phyloP scores from a whole-genome alignment of 2,888 invertebrate genomes.

The Drosophila atripex region DNA sequence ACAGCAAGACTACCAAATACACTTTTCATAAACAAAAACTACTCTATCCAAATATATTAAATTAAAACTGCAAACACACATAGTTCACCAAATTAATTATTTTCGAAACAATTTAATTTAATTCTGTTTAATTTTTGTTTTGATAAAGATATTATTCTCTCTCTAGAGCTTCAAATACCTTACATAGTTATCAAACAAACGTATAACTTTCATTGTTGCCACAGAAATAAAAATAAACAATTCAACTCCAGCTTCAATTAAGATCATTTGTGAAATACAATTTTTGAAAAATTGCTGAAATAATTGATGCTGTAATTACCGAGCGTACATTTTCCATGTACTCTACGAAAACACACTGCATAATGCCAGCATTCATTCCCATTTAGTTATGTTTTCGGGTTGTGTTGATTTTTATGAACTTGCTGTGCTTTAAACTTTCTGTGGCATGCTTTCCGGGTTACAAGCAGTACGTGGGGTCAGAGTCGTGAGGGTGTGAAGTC shows the following conservation, averaged over 20 bases:
- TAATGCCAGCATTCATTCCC: conserved; percentile 30
- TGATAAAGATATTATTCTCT: too few species aligned
- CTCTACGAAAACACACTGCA: conserved; percentile 9
- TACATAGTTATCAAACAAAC: neutral
- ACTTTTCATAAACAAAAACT: neutral
- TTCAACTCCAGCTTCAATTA: neutral
- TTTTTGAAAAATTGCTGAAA: neutral
- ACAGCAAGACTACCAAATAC: neutral
- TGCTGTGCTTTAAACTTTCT: conserved; percentile 49
- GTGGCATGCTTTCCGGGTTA: conserved; percentile 45
- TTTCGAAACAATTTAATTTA: too few species aligned
- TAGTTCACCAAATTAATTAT: neutral
- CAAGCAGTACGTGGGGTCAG: conserved; percentile 43
- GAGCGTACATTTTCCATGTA: conserved; percentile 2
- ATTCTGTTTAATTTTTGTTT: too few species aligned
- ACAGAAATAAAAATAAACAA: neutral
- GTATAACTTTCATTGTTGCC: neutral
- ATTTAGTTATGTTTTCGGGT: conserved; percentile 43
- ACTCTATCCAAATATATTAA: neutral
- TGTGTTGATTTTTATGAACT: conserved; percentile 53
- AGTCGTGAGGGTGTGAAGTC: conserved; percentile 9
- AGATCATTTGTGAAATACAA: neutral
- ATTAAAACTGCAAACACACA: neutral
- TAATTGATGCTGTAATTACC: conserved; percentile 6
- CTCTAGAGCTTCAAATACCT: too few species aligned